Base-by-base conservation (phyloP, 2,113 vertebrate species). In the Turdus rufiventris region DNA sequence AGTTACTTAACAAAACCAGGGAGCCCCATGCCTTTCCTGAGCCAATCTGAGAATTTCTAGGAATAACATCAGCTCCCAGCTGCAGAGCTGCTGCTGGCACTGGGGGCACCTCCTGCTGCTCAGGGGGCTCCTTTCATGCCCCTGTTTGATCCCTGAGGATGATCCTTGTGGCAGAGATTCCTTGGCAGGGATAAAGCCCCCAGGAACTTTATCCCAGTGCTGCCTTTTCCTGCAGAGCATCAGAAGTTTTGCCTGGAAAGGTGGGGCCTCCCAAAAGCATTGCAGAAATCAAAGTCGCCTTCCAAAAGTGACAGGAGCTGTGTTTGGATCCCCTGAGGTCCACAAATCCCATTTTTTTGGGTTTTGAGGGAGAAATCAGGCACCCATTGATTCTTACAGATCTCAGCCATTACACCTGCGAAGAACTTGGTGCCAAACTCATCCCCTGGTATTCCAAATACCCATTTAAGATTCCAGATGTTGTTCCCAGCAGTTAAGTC, bases 91-190 rank as follows among this genome's bases (percentile, higher is more conserved):
- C 88, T 88, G 62, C n/a, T n/a, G 14, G 14, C 40, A 2, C 57
- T 29, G 18, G 5, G 51, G 61, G 15, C 77, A 70, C 25, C 85
- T 67, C 60, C 76, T 47, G 60, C 43, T n/a, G 76, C 14, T 77
- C 18, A 0, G 2, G 11, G 25, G 31, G 21, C n/a, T 85, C 40
- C 51, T 58, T 21, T 4, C 3, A 0, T 24, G 72, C 65, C 4
- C 57, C 87, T 89, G 14, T 18, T 65, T 34, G 2, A 23, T 74
- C n/a, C 68, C 68, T 8, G 31, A 36, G 66, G 58, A 14, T 17
- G 25, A 24, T 57, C 31, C 31, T 33, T 3, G 7, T 4, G n/a
- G 28, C 75, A 36, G 36, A 68, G 56, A 12, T 42, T 66, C 31
- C 48, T 43, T 36, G 43, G 62, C 43, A 42, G 60, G 61, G 63